phyloP scores from a whole-genome alignment of 2,888 invertebrate species.

The Brenthis hecate region DNA sequence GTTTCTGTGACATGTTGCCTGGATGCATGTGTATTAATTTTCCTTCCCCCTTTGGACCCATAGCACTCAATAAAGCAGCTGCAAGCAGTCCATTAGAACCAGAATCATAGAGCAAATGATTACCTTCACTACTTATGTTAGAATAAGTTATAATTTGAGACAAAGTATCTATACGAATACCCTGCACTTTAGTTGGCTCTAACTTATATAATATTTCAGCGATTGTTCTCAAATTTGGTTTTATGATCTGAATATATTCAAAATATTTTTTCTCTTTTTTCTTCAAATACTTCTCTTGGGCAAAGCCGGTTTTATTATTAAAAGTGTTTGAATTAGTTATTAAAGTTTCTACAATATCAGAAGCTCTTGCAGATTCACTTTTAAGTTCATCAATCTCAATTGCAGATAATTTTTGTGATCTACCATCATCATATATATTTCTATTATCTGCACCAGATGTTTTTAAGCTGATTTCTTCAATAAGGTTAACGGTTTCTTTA shows the following conservation, averaged over 20 bases:
- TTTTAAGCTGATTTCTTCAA: constrained; percentile 85
- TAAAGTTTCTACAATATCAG: constrained; percentile 92
- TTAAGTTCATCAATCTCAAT: constrained; percentile 92
- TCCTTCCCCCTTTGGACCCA: constrained; percentile 85
- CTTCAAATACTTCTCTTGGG: constrained; percentile 96
- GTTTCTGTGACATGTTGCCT: constrained; percentile 90
- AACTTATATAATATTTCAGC: constrained; percentile 92
- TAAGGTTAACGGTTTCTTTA: constrained; percentile 71
- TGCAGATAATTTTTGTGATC: constrained; percentile 91
- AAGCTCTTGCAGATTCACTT: constrained; percentile 88
- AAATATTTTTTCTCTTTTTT: constrained; percentile 98
- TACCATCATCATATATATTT: constrained; percentile 89
- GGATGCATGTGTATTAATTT: constrained; percentile 89
- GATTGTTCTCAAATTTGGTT: constrained; percentile 91
- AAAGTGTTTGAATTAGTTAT: constrained; percentile 96
- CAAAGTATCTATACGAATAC: constrained; percentile 92
- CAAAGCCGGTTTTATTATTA: constrained; percentile 93
- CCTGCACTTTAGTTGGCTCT: constrained; percentile 88
- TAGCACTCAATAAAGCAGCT: constrained; percentile 90
- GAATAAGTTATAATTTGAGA: constrained; percentile 93
- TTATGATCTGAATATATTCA: constrained; percentile 89
- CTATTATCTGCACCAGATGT: constrained; percentile 91
- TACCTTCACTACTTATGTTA: constrained; percentile 90
- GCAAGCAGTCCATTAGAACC: constrained; percentile 93
- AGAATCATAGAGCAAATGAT: constrained; percentile 92